Conservation (phyloP, 2,888 invertebrate species). For the Pristionchus entomophagus region DNA sequence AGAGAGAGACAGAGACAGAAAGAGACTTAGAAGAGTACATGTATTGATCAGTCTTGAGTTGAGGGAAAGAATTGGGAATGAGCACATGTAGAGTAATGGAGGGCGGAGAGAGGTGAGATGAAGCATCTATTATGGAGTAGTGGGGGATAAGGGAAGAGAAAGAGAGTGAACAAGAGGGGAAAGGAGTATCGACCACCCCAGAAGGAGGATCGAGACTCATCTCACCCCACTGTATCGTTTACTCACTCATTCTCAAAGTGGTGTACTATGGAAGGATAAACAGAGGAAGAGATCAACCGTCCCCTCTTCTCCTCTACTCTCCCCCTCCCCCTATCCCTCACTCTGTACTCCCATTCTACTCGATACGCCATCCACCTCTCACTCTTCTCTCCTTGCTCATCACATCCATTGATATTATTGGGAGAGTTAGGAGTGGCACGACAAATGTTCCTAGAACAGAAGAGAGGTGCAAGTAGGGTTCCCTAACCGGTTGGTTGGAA, state of each 20-base stretch:
- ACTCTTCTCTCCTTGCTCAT: conserved; percentile 5
- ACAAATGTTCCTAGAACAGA: background rate
- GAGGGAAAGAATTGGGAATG: background rate
- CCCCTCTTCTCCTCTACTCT: conserved; percentile 2
- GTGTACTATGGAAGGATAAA: conserved; percentile 23
- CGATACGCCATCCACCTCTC: conserved; percentile 19
- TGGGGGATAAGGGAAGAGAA: background rate
- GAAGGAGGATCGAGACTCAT: background rate
- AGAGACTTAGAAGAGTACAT: background rate
- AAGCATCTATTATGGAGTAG: background rate
- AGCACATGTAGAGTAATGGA: background rate
- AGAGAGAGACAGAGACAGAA: conserved; percentile 22
- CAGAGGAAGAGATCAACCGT: conserved; percentile 8
- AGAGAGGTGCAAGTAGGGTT: conserved; percentile 27
- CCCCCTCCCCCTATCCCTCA: background rate
- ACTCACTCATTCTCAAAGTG: conserved; percentile 22
- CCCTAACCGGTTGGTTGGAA: conserved; percentile 34
- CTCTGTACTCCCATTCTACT: background rate
- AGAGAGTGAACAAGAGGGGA: background rate
- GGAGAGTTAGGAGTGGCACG: conserved; percentile 10
- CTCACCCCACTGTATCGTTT: background rate
- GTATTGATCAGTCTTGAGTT: background rate
- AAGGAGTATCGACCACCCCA: background rate
- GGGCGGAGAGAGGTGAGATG: background rate
- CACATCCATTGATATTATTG: conserved; percentile 23